These are phyloP conservation scores for Sminthurides aquaticus DNA, from an alignment of 2,888 invertebrate species.

Conservation along the genomic window DNA sequence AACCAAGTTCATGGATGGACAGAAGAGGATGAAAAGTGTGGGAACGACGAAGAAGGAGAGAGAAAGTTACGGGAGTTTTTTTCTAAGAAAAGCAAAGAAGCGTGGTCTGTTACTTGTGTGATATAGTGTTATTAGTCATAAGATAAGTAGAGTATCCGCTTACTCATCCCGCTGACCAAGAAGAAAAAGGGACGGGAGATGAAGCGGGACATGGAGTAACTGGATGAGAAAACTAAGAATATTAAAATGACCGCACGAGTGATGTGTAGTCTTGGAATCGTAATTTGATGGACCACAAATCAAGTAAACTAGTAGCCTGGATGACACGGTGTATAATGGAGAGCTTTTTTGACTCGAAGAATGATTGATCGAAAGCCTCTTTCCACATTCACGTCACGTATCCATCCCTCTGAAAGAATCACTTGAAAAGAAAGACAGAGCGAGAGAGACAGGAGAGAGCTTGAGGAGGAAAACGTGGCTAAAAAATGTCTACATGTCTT, in stretches of 20 bases:
- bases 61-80: too few species aligned
- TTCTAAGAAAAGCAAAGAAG: too few species aligned
- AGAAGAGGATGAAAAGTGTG: too few species aligned
- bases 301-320: slow-evolving; percentile 21
- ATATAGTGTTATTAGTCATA: background rate
- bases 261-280: slow-evolving; percentile 7
- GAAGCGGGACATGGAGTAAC: background rate
- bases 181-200: background rate
- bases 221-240: background rate
- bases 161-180: background rate
- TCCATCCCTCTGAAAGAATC: background rate
- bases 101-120: too few species aligned
- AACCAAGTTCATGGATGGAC: too few species aligned
- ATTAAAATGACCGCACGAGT: background rate
- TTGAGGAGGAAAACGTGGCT: background rate
- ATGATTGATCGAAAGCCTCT: slow-evolving; percentile 21
- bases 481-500: background rate
- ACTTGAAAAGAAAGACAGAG: too few species aligned
- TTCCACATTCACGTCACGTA: slow-evolving; percentile 22
- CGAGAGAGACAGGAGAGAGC: too few species aligned
- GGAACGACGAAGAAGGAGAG: too few species aligned
- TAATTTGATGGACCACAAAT: slow-evolving; percentile 20
- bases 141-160: background rate
- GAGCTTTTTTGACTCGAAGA: slow-evolving; percentile 18
- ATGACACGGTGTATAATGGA: slow-evolving; percentile 18